phyloP scores from a whole-genome alignment of 2,888 invertebrate genomes.

The Mantis religiosa region DNA sequence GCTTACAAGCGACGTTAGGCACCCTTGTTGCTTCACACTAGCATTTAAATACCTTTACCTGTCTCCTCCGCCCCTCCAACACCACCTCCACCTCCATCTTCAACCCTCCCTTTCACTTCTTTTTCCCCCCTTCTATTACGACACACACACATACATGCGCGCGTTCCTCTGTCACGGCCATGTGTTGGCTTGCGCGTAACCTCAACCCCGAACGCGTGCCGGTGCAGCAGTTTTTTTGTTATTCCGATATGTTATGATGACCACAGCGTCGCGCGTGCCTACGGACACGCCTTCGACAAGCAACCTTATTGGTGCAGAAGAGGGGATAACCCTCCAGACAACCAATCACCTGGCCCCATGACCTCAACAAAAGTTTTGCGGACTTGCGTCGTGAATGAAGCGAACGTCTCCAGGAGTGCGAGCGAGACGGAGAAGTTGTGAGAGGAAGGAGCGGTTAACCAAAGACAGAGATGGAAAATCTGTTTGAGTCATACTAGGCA shows the following conservation, averaged over 20 bases:
- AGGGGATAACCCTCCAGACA: slow-evolving; percentile 6
- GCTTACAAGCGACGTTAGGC: slow-evolving; percentile 18
- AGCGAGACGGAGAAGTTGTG: not conserved
- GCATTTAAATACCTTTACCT: slow-evolving; percentile 27
- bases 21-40: slow-evolving; percentile 3
- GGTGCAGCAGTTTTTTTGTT: not conserved
- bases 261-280: not conserved
- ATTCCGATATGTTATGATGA: not conserved
- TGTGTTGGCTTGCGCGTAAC: not conserved
- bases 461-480: not conserved
- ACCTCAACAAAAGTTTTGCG: slow-evolving; percentile 1
- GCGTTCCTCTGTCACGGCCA: not conserved
- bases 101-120: not conserved
- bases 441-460: not conserved
- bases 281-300: slow-evolving; percentile 1
- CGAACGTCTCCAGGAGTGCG: not conserved
- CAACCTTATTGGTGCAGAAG: not conserved
- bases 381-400: slow-evolving; percentile 1
- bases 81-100: not conserved
- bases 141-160: not conserved
- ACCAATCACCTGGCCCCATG: slow-evolving; percentile 3
- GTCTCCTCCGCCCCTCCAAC: not conserved
- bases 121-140: not conserved
- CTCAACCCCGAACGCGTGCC: not conserved
- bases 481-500: not conserved